Evolutionary conservation across 2,888 invertebrate species (phyloP).

Genomic region (Blomia tropicalis): DNA sequence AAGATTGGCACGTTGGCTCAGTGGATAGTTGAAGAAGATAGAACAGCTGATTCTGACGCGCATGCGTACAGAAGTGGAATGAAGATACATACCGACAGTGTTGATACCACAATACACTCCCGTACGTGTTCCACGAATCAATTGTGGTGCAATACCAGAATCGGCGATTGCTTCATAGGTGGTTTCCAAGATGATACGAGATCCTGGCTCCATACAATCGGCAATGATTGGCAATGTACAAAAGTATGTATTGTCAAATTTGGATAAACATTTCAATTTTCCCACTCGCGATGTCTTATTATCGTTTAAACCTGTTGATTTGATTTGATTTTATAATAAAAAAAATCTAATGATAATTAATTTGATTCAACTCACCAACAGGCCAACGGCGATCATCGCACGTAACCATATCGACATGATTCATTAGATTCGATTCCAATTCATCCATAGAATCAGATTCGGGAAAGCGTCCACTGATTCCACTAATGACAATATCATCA

Average conservation of each 20-base stretch:
- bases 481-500: conserved; percentile 54
- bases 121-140: conserved; percentile 66
- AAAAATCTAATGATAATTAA: neutral
- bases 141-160: conserved; percentile 41
- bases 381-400: conserved; percentile 79
- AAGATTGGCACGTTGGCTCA: neutral
- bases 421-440: conserved; percentile 73
- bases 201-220: conserved; percentile 33
- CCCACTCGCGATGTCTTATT: conserved; percentile 18
- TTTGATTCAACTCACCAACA: conserved; percentile 50
- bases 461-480: conserved; percentile 71
- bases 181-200: conserved; percentile 38
- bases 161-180: conserved; percentile 37
- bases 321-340: neutral
- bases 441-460: conserved; percentile 76
- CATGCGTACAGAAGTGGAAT: neutral
- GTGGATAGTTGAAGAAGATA: neutral
- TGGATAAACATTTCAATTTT: conserved; percentile 17
- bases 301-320: conserved; percentile 17
- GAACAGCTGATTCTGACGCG: neutral
- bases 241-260: conserved; percentile 25
- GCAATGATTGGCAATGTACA: neutral
- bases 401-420: conserved; percentile 77
- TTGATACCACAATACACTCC: conserved; percentile 71
- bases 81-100: conserved; percentile 3